Base-by-base conservation (phyloP, 2,113 vertebrate genomes). In the Tachycineta bicolor region DNA sequence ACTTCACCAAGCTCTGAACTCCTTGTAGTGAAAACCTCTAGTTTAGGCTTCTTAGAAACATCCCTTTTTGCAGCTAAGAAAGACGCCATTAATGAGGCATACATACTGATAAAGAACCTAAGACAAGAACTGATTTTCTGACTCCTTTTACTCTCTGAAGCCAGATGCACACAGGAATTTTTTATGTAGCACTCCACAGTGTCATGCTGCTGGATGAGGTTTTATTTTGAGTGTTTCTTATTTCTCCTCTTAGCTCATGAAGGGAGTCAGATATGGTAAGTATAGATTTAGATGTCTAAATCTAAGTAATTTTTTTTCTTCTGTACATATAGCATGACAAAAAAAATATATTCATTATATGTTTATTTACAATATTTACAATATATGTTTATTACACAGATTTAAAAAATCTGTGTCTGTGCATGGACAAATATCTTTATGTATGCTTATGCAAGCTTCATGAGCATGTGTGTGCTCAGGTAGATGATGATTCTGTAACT, bases 381-480 rank as follows among this genome's bases (percentile, higher is more conserved):
- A n/a, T n/a, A n/a, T n/a, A 37, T 37, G 37, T 37, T 37, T 37
- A 37, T 37, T 37, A 37, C 37, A 37, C 37, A 37, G 37, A 37
- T 37, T 37, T 37, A 37, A 7, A 37, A 56, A 63, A n/a, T 53
- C 25, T 19, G 2, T 58, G 18, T 60, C n/a, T 52, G 6, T 81
- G 11, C 11, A 22, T 23, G 22, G 46, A 47, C 25, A 59, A 52
- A 64, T 64, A 47, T 23, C 29, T 82, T 12, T 43, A 21, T 25
- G 20, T 21, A 55, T 29, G 19, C 4, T 68, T 52, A 11, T 1
- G 52, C 20, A 31, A 39, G 18, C 39, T 53, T 12, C 23, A 23
- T 16, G 33, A 44, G 6, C 21, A 25, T 0, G 0, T 20, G 2
- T 16, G 25, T 60, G 29, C 47, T 91, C 21, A 4, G 19, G 22